phyloP scores from a whole-genome alignment of 2,113 vertebrate genomes.

The Campylomormyrus tamandua region DNA sequence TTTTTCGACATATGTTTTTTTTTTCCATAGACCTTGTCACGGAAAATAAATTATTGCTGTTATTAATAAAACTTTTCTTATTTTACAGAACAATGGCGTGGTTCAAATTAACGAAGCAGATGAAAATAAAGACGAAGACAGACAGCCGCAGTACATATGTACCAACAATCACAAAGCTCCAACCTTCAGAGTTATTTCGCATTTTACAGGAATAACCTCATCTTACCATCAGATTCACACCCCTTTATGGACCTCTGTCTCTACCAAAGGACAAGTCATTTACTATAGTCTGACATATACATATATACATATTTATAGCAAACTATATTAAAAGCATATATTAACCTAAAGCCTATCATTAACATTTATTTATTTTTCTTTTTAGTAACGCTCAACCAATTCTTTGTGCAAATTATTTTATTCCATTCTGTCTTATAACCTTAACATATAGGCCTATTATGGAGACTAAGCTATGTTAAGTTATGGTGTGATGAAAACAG shows the following conservation, averaged over 20 bases:
- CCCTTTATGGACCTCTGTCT: not conserved
- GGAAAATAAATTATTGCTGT: not conserved
- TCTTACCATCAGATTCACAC: not conserved
- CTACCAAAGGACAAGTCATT: not conserved
- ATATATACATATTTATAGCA: not conserved
- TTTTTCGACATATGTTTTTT: not conserved
- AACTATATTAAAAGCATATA: not conserved
- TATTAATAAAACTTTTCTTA: not conserved
- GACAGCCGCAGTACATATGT: not conserved
- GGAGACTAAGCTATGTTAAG: not conserved
- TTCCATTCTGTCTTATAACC: not conserved
- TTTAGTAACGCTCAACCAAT: not conserved
- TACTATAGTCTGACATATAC: not conserved
- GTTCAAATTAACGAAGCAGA: not conserved
- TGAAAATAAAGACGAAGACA: not conserved
- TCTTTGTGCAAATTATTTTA: not conserved
- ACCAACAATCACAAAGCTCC: not conserved
- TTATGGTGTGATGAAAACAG: not conserved
- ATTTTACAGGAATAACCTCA: not conserved
- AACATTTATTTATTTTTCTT: not conserved
- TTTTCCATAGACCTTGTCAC: not conserved
- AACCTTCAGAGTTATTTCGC: not conserved
- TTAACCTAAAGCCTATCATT: not conserved
- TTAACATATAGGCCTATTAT: not conserved
- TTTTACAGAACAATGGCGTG: slow-evolving; percentile 27